Evolutionary conservation across 92 coral and sea anemone species (phyloP).

Genomic region (Palythoa grandiflora): DNA sequence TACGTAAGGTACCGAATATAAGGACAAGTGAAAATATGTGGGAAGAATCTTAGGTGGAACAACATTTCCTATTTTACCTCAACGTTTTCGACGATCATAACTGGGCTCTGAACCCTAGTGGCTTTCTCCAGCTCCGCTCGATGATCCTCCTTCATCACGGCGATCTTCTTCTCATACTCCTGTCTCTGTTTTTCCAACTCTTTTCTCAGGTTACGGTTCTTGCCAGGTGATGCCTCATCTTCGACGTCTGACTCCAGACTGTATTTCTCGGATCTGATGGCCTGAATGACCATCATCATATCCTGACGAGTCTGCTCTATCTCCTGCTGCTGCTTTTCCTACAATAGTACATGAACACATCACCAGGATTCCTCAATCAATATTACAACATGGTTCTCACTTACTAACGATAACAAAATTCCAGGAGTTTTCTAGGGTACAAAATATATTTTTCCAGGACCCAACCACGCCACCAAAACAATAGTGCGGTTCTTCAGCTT

Average conservation of each 20-base stretch:
- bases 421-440: not conserved
- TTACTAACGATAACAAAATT: not conserved
- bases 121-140: constrained; percentile 64
- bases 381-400: too few relatives aligned
- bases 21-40: not conserved
- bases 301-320: constrained; percentile 95
- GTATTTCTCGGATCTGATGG: constrained; percentile 92
- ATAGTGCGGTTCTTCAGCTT: too few relatives aligned
- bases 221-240: constrained; percentile 56
- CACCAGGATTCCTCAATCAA: not conserved
- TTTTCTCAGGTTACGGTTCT: constrained; percentile 59
- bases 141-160: constrained; percentile 74
- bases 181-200: constrained; percentile 78
- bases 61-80: constrained; percentile 24
- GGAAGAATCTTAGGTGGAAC: not conserved
- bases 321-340: constrained; percentile 96
- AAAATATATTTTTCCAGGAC: too few relatives aligned
- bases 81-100: constrained; percentile 38
- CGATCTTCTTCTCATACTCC: constrained; percentile 83
- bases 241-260: constrained; percentile 76
- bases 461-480: too few relatives aligned
- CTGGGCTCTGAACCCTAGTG: constrained; percentile 26
- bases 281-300: constrained; percentile 99
- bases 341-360: not conserved
- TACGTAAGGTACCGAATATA: too few relatives aligned